A percentile compares a stretch with the other conserved stretches of the same genome.
phyloP scores from a whole-genome alignment of 2,113 vertebrate species.

The Callorhinus ursinus region DNA sequence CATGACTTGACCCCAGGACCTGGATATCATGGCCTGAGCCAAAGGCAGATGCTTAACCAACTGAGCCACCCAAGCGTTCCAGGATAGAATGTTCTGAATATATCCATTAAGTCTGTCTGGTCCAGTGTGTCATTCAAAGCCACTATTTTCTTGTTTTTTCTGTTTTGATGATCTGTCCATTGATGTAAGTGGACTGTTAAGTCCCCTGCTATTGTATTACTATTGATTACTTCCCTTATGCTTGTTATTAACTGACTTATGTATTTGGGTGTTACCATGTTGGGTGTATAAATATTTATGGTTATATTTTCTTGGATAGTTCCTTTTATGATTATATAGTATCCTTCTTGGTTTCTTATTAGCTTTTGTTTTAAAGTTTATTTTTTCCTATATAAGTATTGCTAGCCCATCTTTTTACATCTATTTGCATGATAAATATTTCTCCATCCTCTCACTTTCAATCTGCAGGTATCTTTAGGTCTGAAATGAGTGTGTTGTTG shows the following conservation, averaged over 20 bases:
- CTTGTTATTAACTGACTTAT: neutral
- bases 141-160: neutral
- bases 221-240: neutral
- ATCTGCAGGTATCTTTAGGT: neutral
- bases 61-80: no score
- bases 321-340: neutral
- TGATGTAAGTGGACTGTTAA: neutral
- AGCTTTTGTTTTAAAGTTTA: neutral
- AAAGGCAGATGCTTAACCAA: no score
- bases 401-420: neutral
- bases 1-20: no score
- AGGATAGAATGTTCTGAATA: neutral
- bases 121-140: neutral
- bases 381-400: neutral
- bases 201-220: neutral
- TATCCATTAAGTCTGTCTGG: neutral
- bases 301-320: neutral
- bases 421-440: neutral
- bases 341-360: neutral
- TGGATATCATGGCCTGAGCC: no score
- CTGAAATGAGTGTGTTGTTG: neutral
- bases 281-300: neutral
- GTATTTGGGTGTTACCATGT: neutral
- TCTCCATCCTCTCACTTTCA: neutral
- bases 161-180: neutral